Evolutionary conservation across 2,888 invertebrate species (phyloP), one percentile per base, ranked within the genome.

Genomic region (Kuschelorhynchus macadamiae): DNA sequence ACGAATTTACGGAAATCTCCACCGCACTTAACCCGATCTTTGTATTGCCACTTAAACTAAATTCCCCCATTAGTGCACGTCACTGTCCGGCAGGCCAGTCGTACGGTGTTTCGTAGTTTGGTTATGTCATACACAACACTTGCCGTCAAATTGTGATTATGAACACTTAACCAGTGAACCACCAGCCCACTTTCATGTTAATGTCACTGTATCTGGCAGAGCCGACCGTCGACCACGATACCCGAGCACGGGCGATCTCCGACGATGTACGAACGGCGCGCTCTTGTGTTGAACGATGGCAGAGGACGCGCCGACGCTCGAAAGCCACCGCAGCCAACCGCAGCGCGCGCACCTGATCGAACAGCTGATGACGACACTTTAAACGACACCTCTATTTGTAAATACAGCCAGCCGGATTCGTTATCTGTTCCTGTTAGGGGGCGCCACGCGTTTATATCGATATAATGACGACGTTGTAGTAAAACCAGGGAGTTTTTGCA

Each of bases 1-100:
- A 74, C 70, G 80, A 75, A 75, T 80, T 82, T 72, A 81, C 81
- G 68, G 81, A 76, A 77, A 83, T 80, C 74, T 84, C 83, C 73
- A 83, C 82, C 67, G 82, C 81, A 81, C 82, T 82, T 77, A 83
- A 81, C 78, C 82, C 82, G 76, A 83, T 83, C 78, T 82, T 84
- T 76, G 83, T 77, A 80, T 82, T 83, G 75, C 80, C 81, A 81
- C 82, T 83, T 77, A 83, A 81, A 80, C 81, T 83, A 81, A 84
- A 84, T 79, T 84, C 84, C 81, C 84, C 84, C 83, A 84, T 84
- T 81, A 83, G 82, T 79, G 78, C 78, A 80, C 77, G 79, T 81
- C 80, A 79, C 79, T 78, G 78, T 74, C 76, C 75, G 71, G 39
- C 77, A 77, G 76, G 74, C 74, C 76, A 75, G 72, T 75, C 52